Evolutionary conservation across 35 echinoderm and acorn worm species (phyloP).

Genomic region (Ophiothrix spiculata): DNA sequence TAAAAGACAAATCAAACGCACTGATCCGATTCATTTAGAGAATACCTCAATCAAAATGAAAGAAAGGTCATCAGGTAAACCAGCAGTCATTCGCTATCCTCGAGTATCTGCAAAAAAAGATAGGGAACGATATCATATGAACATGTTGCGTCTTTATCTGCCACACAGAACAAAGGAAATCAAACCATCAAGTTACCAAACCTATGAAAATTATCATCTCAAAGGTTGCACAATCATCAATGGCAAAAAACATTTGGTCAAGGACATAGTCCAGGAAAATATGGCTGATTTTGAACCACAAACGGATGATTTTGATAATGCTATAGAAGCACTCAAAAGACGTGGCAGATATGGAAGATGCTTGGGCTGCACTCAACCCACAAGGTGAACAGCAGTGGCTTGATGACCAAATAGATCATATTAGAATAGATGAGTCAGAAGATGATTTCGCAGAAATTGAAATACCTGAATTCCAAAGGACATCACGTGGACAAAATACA

Average conservation of each 20-base stretch:
- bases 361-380: slow-evolving; percentile 49
- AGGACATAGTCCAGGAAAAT: slow-evolving; percentile 39
- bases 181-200: slow-evolving; percentile 24
- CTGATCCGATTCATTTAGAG: no score
- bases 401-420: slow-evolving; percentile 1
- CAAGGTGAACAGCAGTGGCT: slow-evolving; percentile 44
- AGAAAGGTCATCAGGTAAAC: slow-evolving; percentile 28
- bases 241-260: slow-evolving; percentile 4
- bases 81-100: slow-evolving; percentile 42
- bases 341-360: slow-evolving; percentile 44
- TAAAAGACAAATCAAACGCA: no score
- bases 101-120: slow-evolving; percentile 1
- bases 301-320: slow-evolving; percentile 44
- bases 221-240: slow-evolving; percentile 9
- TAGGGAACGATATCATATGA: slow-evolving; percentile 42
- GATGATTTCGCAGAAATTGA: no score
- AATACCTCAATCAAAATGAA: slow-evolving; percentile 30
- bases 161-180: slow-evolving; percentile 50
- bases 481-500: no score
- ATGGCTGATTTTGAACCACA: slow-evolving; percentile 33
- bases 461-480: no score
- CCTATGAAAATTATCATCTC: slow-evolving; percentile 37
- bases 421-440: no score
- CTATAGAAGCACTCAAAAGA: slow-evolving; percentile 15
- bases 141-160: slow-evolving; percentile 32